These are phyloP conservation scores for Elaphurus davidianus DNA, from an alignment of 2,113 vertebrate species.

Conservation along the genomic window DNA sequence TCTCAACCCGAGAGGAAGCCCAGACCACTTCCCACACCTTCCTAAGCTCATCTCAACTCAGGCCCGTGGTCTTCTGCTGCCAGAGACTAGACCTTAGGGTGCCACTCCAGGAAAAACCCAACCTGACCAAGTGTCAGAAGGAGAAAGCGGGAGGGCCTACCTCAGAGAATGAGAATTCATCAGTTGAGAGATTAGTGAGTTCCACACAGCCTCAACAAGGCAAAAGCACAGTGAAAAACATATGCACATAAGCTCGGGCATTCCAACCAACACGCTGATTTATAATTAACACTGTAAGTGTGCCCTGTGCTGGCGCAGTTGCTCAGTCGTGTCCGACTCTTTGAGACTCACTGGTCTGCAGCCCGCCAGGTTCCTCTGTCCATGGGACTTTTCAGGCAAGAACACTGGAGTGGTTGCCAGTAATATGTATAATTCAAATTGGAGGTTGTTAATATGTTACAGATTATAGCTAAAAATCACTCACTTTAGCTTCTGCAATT, in stretches of 20 bases:
- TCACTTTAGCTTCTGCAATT: background rate
- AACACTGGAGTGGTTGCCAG: background rate
- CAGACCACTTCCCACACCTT: background rate
- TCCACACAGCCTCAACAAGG: background rate
- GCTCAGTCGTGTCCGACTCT: background rate
- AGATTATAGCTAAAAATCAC: background rate
- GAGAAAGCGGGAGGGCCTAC: fast-evolving
- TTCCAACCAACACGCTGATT: background rate
- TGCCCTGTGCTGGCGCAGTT: background rate
- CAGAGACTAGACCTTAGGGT: background rate
- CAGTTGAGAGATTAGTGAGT: fast-evolving
- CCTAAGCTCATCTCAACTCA: background rate
- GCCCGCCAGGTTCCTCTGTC: background rate
- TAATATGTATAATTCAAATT: background rate
- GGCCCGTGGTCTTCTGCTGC: background rate
- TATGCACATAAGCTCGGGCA: fast-evolving
- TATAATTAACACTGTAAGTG: background rate
- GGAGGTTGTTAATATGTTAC: background rate
- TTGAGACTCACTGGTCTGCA: background rate
- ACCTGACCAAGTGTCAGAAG: background rate
- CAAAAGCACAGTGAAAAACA: background rate
- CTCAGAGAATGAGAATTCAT: background rate
- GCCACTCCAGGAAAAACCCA: background rate
- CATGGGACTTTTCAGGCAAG: background rate
- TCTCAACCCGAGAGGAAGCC: background rate